phyloP scores from a whole-genome alignment of 1,140 invertebrate species.

The Acarapis woodi region DNA sequence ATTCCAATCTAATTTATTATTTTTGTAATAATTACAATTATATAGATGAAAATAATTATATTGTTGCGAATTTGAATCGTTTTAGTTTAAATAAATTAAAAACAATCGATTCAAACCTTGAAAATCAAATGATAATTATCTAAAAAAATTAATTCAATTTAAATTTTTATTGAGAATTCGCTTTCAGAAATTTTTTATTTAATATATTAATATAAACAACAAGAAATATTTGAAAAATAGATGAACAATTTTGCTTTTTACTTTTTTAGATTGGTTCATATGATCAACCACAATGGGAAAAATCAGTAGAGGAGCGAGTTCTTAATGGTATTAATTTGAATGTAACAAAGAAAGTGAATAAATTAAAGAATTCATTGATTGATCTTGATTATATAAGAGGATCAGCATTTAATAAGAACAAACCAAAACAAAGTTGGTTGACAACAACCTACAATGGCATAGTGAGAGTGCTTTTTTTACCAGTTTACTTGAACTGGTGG shows the following conservation, averaged over 20 bases:
- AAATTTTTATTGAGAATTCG: neutral
- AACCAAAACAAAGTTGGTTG: constrained; percentile 20
- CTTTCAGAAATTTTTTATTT: too few relatives aligned
- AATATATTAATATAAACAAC: too few relatives aligned
- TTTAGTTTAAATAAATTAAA: too few relatives aligned
- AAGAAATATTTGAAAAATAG: neutral
- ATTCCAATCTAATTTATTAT: too few relatives aligned
- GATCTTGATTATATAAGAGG: constrained; percentile 75
- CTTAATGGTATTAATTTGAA: constrained; percentile 41
- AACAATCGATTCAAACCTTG: too few relatives aligned
- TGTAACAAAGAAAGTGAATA: constrained; percentile 53
- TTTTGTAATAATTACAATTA: too few relatives aligned
- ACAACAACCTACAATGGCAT: constrained; percentile 18
- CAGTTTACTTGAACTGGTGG: constrained; percentile 19
- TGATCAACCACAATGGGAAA: constrained; percentile 87
- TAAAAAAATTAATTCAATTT: neutral
- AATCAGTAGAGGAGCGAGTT: constrained; percentile 60
- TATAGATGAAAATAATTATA: too few relatives aligned
- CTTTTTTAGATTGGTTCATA: constrained; percentile 53
- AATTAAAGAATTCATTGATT: constrained; percentile 65
- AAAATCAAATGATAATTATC: too few relatives aligned
- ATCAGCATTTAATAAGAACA: constrained; percentile 20
- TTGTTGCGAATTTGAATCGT: too few relatives aligned
- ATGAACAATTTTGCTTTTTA: neutral
- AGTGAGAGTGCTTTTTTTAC: constrained; percentile 18